These are phyloP conservation scores for Apogon hyalosoma DNA, from an alignment of 2,797 vertebrate species.

Conservation along the genomic window DNA sequence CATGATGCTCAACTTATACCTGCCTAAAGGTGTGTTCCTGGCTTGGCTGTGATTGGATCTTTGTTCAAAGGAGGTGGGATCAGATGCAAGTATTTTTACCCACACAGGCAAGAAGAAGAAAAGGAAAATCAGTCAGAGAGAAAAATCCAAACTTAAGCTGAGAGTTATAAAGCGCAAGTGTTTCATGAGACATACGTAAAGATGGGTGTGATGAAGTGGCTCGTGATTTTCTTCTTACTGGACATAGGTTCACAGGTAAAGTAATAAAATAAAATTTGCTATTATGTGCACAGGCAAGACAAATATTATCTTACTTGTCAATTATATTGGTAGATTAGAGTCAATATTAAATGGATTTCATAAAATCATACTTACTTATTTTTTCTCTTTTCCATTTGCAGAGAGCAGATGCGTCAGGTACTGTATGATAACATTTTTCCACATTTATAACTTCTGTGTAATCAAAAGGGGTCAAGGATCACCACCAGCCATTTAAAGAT, in stretches of 20 bases:
- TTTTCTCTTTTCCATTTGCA: constrained; percentile 75
- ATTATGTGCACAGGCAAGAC: no score
- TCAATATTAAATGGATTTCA: neutral
- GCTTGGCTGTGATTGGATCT: constrained; percentile 62
- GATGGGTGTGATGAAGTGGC: constrained; percentile 64
- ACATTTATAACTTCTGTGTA: neutral
- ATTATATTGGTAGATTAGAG: no score
- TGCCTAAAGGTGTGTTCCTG: constrained; percentile 33
- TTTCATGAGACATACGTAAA: constrained; percentile 36
- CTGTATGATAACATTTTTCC: constrained; percentile 47
- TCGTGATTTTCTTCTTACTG: constrained; percentile 65
- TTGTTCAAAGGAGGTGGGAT: constrained; percentile 59
- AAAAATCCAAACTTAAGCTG: constrained; percentile 26
- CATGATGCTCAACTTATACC: constrained; percentile 20
- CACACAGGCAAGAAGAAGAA: constrained; percentile 41
- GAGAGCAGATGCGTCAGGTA: constrained; percentile 81
- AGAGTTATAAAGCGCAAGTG: constrained; percentile 27
- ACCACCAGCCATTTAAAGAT: constrained; percentile 1
- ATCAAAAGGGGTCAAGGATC: neutral
- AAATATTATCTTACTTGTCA: no score
- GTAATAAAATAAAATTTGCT: constrained; percentile 5
- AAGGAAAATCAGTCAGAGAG: constrained; percentile 39
- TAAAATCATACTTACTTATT: neutral
- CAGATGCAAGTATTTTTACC: constrained; percentile 60
- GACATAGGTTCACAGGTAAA: constrained; percentile 77